These are phyloP conservation scores for Ciona savignyi DNA, from an alignment of 23 tunicate genomes.

Conservation along the genomic window DNA sequence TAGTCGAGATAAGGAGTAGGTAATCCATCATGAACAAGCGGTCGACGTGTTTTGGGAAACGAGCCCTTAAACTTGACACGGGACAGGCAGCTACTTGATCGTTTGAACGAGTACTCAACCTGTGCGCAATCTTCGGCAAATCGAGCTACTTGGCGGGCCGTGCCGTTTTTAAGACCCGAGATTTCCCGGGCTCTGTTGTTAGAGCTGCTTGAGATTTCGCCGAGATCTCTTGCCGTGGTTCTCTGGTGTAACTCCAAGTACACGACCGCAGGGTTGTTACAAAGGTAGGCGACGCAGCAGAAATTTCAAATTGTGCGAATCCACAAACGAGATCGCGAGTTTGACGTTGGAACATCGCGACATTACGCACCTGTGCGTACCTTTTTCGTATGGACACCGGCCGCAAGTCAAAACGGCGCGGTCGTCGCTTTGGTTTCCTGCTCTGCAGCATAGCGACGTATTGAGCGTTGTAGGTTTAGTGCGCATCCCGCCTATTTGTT, in stretches of 20 bases:
- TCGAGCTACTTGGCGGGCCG: background rate
- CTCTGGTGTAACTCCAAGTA: too few species aligned
- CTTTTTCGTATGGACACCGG: conserved; percentile 6
- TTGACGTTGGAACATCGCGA: background rate
- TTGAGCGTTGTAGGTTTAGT: background rate
- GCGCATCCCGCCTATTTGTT: background rate
- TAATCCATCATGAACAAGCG: background rate
- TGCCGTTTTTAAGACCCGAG: too few species aligned
- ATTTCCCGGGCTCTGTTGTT: too few species aligned
- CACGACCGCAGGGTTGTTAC: too few species aligned
- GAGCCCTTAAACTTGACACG: conserved; percentile 1
- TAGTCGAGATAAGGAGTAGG: background rate
- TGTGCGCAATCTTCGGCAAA: background rate
- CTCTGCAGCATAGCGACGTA: background rate
- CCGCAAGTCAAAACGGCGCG: background rate
- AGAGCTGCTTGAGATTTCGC: too few species aligned
- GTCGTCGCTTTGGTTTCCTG: background rate
- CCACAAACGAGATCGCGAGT: too few species aligned
- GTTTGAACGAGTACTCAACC: background rate
- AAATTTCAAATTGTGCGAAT: too few species aligned
- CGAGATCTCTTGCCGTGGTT: too few species aligned
- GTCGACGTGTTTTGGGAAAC: background rate
- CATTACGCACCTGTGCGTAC: conserved; percentile 12
- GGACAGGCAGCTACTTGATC: background rate
- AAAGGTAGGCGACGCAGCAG: too few species aligned